Percentiles rank a stretch among this genome's conserved stretches.
Evolutionary conservation across 1,140 invertebrate species (phyloP).

Genomic region (Paraescarpia echinospica): DNA sequence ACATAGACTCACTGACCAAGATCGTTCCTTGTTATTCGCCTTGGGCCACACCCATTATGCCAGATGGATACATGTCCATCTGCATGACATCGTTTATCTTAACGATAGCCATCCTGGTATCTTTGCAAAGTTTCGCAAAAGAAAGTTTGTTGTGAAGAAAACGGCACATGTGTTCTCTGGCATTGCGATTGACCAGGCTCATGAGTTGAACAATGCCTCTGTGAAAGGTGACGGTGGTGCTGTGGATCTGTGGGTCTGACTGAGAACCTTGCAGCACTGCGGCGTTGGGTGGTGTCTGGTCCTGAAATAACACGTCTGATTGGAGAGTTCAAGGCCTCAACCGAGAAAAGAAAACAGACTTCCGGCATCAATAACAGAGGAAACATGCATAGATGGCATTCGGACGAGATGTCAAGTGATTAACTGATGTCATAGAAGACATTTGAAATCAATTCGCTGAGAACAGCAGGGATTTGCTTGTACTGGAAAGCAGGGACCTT

Average conservation of each 20-base stretch:
- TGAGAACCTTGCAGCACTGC: slow-evolving; percentile 37
- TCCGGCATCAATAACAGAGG: too few relatives aligned
- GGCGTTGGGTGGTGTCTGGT: slow-evolving; percentile 40
- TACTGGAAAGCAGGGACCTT: too few relatives aligned
- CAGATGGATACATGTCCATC: too few relatives aligned
- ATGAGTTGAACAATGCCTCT: slow-evolving; percentile 45
- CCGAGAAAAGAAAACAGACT: too few relatives aligned
- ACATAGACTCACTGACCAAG: slow-evolving; percentile 22
- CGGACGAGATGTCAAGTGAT: slow-evolving; percentile 28
- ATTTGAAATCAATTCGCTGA: too few relatives aligned
- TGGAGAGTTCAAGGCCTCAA: slow-evolving; percentile 31
- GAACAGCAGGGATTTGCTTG: too few relatives aligned
- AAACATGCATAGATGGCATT: slow-evolving; percentile 33
- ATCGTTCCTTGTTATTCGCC: slow-evolving; percentile 30
- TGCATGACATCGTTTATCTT: slow-evolving; percentile 24
- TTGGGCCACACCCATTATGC: slow-evolving; percentile 26
- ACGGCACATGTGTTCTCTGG: slow-evolving; percentile 31
- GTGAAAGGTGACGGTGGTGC: slow-evolving; percentile 40
- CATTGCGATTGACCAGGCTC: slow-evolving; percentile 39
- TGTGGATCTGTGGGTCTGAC: slow-evolving; percentile 39
- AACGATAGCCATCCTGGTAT: background rate
- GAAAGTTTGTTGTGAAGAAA: slow-evolving; percentile 31
- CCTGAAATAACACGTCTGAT: slow-evolving; percentile 35
- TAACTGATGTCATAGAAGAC: too few relatives aligned
- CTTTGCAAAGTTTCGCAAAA: slow-evolving; percentile 18